Evolutionary conservation across 2,113 vertebrate genomes (phyloP).

Genomic region (Copsychus sechellarum): DNA sequence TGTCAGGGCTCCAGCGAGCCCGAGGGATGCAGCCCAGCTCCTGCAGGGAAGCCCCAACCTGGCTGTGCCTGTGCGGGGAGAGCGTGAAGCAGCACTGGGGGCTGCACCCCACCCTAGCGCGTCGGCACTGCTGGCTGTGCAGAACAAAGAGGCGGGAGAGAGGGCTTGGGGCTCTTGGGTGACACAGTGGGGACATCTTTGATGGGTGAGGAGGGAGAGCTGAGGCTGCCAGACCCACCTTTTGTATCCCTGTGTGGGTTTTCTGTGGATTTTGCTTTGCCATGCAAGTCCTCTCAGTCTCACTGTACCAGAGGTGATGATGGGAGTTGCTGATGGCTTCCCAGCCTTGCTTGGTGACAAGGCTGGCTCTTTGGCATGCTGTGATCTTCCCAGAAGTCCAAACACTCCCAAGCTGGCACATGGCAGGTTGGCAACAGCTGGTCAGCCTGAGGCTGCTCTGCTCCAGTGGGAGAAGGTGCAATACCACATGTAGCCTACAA

Average conservation of each 20-base stretch:
- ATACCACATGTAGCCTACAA: not conserved
- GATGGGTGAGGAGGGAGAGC: fast-evolving
- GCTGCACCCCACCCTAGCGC: not conserved
- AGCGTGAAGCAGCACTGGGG: not conserved
- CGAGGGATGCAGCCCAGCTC: not conserved
- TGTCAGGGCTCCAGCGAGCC: not conserved
- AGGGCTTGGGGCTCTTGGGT: not conserved
- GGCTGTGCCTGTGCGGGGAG: not conserved
- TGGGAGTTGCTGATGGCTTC: not conserved
- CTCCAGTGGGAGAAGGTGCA: not conserved
- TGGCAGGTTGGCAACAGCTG: constrained; percentile 6
- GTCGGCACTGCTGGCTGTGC: not conserved
- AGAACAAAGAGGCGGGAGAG: constrained; percentile 4
- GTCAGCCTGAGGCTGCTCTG: not conserved
- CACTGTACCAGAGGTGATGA: not conserved
- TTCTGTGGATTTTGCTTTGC: not conserved
- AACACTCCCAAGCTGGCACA: not conserved
- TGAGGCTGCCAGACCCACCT: not conserved
- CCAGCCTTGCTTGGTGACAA: not conserved
- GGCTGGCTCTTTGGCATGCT: not conserved
- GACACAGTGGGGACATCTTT: not conserved
- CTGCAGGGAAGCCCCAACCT: not conserved
- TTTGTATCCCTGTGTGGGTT: fast-evolving
- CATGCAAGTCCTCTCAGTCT: not conserved
- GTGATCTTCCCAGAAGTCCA: not conserved